A percentile compares a stretch with the other conserved stretches of the same genome.
phyloP scores from a whole-genome alignment of 2,888 invertebrate species.

The Lacanobia oleracea region DNA sequence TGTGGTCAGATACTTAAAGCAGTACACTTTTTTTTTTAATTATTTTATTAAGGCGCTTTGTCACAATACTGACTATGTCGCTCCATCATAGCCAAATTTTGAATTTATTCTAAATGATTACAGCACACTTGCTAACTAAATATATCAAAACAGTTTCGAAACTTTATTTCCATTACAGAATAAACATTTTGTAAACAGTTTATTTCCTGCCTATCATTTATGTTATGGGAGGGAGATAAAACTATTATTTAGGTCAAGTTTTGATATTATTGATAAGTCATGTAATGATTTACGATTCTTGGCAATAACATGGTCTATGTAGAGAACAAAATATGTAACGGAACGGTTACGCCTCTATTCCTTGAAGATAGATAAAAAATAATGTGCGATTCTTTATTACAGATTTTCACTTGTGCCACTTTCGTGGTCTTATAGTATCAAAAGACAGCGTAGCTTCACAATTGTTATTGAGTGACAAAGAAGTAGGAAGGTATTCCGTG shows the following conservation, averaged over 20 bases:
- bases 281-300: constrained; percentile 55
- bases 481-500: background rate
- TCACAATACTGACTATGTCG: too few species aligned
- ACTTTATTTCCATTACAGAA: constrained; percentile 25
- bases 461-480: too few species aligned
- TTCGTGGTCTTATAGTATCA: constrained; percentile 5
- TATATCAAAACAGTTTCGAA: constrained; percentile 6
- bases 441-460: background rate
- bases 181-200: constrained; percentile 53
- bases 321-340: constrained; percentile 28
- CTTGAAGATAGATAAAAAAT: constrained; percentile 1
- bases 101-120: too few species aligned
- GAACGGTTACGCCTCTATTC: constrained; percentile 16
- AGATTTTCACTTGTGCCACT: background rate
- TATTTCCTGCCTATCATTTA: constrained; percentile 61
- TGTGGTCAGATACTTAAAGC: background rate
- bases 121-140: background rate
- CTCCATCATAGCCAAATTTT: too few species aligned
- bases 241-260: constrained; percentile 73
- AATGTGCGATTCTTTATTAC: constrained; percentile 12
- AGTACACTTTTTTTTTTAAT: too few species aligned
- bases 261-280: constrained; percentile 68
- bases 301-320: constrained; percentile 38
- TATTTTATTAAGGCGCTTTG: too few species aligned
- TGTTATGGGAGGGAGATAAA: constrained; percentile 66